phyloP scores from a whole-genome alignment of 2,797 vertebrate species.

The Amblyraja radiata region DNA sequence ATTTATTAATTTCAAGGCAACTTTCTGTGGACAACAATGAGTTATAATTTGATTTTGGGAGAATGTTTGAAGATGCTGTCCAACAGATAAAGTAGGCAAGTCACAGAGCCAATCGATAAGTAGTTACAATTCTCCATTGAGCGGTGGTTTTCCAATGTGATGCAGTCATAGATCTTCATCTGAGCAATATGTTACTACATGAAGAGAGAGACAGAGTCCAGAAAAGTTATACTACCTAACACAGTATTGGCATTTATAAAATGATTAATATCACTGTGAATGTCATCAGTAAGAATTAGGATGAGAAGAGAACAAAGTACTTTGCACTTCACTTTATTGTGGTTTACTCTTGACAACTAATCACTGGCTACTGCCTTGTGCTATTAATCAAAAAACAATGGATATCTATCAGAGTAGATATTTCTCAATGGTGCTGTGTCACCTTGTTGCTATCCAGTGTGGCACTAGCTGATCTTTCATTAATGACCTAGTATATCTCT shows the following conservation, averaged over 20 bases:
- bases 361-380: background rate
- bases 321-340: background rate
- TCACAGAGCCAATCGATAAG: background rate
- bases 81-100: background rate
- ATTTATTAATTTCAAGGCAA: background rate
- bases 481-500: background rate
- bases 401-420: background rate
- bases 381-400: slow-evolving; percentile 9
- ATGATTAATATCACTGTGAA: slow-evolving; percentile 8
- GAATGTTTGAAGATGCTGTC: background rate
- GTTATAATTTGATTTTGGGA: background rate
- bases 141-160: background rate
- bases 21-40: background rate
- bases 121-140: background rate
- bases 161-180: slow-evolving; percentile 5
- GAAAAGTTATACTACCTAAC: slow-evolving; percentile 7
- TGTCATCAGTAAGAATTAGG: slow-evolving; percentile 6
- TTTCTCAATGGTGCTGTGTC: background rate
- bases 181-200: background rate
- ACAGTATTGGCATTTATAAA: background rate
- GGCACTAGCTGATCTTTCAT: background rate
- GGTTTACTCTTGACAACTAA: background rate
- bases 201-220: too few relatives aligned
- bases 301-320: background rate
- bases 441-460: background rate